Conservation (phyloP, 2,113 vertebrate species). For the Sceloporus tristichus region DNA sequence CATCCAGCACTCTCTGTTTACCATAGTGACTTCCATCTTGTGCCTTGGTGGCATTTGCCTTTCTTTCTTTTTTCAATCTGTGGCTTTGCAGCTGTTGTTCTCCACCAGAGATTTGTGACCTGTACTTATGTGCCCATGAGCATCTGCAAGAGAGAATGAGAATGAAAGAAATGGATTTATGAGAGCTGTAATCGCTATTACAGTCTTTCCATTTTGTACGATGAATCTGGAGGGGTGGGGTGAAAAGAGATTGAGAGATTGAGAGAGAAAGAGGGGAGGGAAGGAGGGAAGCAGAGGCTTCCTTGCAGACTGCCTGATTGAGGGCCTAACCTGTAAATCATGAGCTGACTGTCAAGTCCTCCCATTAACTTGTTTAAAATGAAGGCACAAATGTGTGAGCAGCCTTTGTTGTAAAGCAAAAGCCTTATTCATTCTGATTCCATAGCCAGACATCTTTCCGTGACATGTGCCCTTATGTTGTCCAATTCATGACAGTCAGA, state of each 20-base stretch:
- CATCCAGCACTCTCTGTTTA: not conserved
- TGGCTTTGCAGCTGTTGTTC: constrained; percentile 2
- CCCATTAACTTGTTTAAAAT: not conserved
- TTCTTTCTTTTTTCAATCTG: not conserved
- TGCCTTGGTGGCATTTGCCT: not conserved
- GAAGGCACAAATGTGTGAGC: not conserved
- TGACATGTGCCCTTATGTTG: not conserved
- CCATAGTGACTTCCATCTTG: not conserved
- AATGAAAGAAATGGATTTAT: not conserved
- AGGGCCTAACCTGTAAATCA: constrained; percentile 24
- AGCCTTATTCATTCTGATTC: not conserved
- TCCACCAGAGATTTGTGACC: constrained; percentile 4
- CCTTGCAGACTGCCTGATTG: not conserved
- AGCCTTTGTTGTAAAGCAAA: not conserved
- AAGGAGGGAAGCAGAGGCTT: not conserved
- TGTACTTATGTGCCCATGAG: not conserved
- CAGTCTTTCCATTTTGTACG: not conserved
- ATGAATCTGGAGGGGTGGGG: not conserved
- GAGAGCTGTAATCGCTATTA: constrained; percentile 1
- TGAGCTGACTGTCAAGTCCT: not conserved
- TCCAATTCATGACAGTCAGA: not conserved
- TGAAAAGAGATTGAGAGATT: not conserved
- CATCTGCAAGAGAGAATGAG: not conserved
- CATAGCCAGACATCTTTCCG: not conserved
- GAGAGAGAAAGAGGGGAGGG: not conserved